Evolutionary conservation across 1,140 invertebrate genomes (phyloP), one percentile per base, ranked within the genome.

Genomic region (Frieseomelitta varia): DNA sequence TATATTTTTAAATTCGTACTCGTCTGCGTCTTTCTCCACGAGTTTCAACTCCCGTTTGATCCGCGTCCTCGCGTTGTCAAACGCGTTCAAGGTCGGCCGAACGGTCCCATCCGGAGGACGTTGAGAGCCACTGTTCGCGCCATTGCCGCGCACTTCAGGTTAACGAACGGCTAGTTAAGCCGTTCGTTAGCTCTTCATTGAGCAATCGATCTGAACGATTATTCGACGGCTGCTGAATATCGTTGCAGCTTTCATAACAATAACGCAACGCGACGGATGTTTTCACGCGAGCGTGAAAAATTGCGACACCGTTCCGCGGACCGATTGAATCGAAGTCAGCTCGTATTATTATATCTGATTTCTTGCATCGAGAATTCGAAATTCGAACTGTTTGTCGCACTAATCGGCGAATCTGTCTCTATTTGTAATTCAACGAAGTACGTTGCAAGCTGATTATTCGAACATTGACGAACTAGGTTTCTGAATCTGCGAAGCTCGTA

Each of bases 111-210:
- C 19, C 30, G 30, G 75, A 15, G 63, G 39, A 69, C 21, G n/a
- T 69, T 79, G 77, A 69, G 77, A 79, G 27, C 12, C 77, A 39
- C 65, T 79, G 77, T 51, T 69, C 56, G 56, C 69, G 77, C 65
- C 69, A 79, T 69, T 68, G 56, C 39, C 53, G 53, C 19, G 24
- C 30, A 79, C 63, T 79, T 79, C 77, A 79, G 77, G 77, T 79
- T 79, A 79, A 79, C 77, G 63, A 79, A 79, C 65, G 51, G 30
- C 77, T 79, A 79, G 58, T 78, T 78, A 78, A 78, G 76, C 76
- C 47, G 65, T 79, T 79, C 77, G 65, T 79, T 79, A 79, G 63
- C 47, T 79, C 77, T 69, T 79, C 77, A 69, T 79, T 69, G 77
- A 79, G 65, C 77, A 69, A 79, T 79, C 77, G 65, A 79, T 79